Evolutionary conservation across 2,797 vertebrate species (phyloP).

Genomic region (Morus bassanus): DNA sequence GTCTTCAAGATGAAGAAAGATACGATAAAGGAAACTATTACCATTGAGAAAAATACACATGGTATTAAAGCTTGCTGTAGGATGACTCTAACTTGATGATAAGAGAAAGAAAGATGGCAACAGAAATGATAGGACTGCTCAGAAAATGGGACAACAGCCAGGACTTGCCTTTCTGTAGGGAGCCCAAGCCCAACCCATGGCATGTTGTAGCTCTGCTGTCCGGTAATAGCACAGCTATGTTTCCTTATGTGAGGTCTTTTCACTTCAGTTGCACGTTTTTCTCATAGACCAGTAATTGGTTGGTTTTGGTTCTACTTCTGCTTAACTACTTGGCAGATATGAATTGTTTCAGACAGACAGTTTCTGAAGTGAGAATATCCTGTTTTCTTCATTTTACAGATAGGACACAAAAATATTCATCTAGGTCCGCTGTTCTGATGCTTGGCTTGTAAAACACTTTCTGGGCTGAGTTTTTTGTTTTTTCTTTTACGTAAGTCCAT

Average conservation of each 20-base stretch:
- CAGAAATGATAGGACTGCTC: background rate
- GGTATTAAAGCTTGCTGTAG: background rate
- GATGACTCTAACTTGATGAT: background rate
- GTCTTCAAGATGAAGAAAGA: background rate
- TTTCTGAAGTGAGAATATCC: background rate
- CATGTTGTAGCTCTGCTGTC: background rate
- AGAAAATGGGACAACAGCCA: background rate
- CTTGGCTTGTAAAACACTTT: background rate
- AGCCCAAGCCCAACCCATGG: background rate
- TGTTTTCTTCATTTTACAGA: background rate
- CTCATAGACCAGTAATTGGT: background rate
- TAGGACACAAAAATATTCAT: background rate
- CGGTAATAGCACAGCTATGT: accelerated
- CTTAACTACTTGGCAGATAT: background rate
- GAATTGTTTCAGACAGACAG: background rate
- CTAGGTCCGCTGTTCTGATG: background rate
- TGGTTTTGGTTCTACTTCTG: background rate
- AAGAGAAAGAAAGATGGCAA: background rate
- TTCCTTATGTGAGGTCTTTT: background rate
- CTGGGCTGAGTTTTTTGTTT: background rate
- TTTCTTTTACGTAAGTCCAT: background rate
- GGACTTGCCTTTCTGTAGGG: background rate
- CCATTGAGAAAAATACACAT: background rate
- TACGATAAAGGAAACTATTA: background rate
- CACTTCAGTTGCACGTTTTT: background rate